Evolutionary conservation across 2,113 vertebrate species (phyloP).

Genomic region (Cyrtonyx montezumae): DNA sequence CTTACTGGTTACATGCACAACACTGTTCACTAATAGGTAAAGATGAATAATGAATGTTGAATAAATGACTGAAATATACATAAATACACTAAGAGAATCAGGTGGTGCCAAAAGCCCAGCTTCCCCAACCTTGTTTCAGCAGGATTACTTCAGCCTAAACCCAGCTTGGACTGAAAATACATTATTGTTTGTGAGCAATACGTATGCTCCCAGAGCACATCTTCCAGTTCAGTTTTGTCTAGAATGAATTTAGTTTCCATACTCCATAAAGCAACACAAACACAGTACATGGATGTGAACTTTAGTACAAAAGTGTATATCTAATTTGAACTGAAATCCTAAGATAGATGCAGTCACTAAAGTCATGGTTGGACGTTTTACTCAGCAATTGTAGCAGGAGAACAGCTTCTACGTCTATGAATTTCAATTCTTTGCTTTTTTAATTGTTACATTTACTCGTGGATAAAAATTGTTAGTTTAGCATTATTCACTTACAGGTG

Average conservation of each 20-base stretch:
- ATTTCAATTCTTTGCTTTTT: not conserved
- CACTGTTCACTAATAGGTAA: not conserved
- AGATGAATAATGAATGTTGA: not conserved
- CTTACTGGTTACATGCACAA: not conserved
- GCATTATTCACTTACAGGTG: not conserved
- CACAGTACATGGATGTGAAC: not conserved
- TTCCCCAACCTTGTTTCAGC: not conserved
- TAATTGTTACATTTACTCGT: not conserved
- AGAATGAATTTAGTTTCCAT: not conserved
- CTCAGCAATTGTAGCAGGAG: not conserved
- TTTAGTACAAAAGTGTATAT: not conserved
- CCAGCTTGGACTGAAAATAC: not conserved
- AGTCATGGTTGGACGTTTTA: not conserved
- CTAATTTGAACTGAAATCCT: not conserved
- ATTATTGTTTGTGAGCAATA: not conserved
- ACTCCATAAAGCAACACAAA: not conserved
- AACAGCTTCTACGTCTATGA: not conserved
- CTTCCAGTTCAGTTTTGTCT: not conserved
- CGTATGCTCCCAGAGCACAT: not conserved
- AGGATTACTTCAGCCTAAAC: not conserved
- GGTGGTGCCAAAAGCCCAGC: not conserved
- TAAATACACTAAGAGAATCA: not conserved
- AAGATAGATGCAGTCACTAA: not conserved
- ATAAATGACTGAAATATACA: not conserved
- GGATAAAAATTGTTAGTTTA: not conserved